phyloP scores from a whole-genome alignment of 2,797 vertebrate genomes.

The Anas flavirostris region DNA sequence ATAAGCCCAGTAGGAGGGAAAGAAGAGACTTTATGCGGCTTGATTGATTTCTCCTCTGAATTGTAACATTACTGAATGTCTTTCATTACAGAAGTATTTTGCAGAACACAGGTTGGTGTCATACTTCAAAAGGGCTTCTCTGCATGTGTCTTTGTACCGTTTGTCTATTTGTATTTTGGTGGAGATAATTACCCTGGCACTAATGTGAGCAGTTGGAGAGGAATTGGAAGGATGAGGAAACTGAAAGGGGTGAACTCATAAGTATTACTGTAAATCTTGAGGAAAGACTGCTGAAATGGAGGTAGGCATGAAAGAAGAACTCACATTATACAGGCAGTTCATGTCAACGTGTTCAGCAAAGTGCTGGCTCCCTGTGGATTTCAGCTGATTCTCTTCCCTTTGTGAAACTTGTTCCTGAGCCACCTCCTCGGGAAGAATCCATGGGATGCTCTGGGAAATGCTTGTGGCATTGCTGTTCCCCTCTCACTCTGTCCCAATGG shows the following conservation, averaged over 20 bases:
- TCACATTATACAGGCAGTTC: background rate
- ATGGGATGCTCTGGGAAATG: background rate
- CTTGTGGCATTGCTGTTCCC: background rate
- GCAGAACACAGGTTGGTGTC: background rate
- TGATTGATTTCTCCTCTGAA: background rate
- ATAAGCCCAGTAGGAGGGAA: background rate
- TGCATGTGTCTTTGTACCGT: background rate
- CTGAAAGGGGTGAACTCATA: background rate
- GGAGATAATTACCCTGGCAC: background rate
- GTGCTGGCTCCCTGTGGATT: background rate
- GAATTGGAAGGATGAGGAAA: background rate
- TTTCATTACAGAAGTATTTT: background rate
- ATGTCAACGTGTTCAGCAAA: accelerated
- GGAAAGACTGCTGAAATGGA: background rate
- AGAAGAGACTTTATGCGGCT: background rate
- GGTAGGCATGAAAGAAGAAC: background rate
- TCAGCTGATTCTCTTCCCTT: background rate
- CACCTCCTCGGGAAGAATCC: background rate
- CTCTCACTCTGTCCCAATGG: background rate
- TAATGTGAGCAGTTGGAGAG: background rate
- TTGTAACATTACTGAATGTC: background rate
- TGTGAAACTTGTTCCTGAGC: background rate
- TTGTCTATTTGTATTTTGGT: background rate
- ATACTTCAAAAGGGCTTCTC: background rate
- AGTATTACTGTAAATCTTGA: background rate